Evolutionary conservation across 2,888 invertebrate genomes (phyloP).

Genomic region (Galerucella pusilla): DNA sequence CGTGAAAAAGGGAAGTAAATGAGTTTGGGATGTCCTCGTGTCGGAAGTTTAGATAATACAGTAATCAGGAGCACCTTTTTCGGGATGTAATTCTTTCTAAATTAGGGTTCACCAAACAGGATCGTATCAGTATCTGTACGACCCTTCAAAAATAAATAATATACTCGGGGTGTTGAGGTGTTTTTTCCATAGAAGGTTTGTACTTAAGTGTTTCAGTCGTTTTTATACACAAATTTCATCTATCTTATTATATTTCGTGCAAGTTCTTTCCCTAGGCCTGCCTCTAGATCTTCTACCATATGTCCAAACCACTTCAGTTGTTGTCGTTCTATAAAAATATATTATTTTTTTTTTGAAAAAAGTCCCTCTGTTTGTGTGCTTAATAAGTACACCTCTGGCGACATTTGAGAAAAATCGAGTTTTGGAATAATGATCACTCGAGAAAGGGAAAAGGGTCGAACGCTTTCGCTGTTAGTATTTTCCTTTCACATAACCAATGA

Average conservation of each 20-base stretch:
- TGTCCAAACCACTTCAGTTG: too few species aligned
- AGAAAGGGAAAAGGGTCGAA: neutral
- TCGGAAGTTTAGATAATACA: constrained; percentile 36
- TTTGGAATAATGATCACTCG: neutral
- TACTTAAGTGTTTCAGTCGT: too few species aligned
- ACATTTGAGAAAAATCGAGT: neutral
- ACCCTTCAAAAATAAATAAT: neutral
- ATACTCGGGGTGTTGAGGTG: too few species aligned
- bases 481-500: neutral
- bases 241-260: too few species aligned
- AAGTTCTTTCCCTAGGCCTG: too few species aligned
- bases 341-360: too few species aligned
- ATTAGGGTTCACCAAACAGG: constrained; percentile 34
- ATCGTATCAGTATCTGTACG: neutral
- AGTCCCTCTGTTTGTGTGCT: too few species aligned
- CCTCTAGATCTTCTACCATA: too few species aligned
- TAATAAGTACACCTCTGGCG: neutral
- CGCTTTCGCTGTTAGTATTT: neutral
- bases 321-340: too few species aligned
- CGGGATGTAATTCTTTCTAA: constrained; percentile 35
- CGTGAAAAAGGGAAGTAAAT: constrained; percentile 29
- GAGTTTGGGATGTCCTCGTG: constrained; percentile 23
- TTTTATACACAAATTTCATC: too few species aligned
- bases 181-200: too few species aligned
- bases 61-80: constrained; percentile 39